A percentile compares a stretch with the other conserved stretches of the same genome.
Conservation (phyloP, 2,113 vertebrate genomes). For the Seriola dumerili region DNA sequence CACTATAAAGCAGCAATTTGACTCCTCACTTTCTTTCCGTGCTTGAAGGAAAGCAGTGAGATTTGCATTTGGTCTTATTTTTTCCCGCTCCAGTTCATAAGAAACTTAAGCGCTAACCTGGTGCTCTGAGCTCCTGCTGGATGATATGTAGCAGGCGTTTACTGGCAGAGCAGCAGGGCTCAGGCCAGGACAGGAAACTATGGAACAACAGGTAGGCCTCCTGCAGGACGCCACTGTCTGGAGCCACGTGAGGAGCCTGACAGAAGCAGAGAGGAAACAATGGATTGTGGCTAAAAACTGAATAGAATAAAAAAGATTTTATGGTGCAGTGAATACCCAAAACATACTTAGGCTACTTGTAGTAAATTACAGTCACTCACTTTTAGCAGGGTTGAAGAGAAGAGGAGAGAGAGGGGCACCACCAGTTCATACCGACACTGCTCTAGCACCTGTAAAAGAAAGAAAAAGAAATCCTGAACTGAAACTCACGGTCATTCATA, state of each 20-base stretch:
- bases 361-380: constrained; percentile 80
- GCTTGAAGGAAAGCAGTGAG: not conserved
- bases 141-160: constrained; percentile 88
- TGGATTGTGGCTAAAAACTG: no score
- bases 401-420: constrained; percentile 90
- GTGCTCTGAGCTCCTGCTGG: constrained; percentile 90
- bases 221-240: constrained; percentile 84
- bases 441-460: constrained; percentile 86
- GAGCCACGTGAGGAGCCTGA: constrained; percentile 89
- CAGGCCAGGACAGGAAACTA: constrained; percentile 92
- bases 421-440: constrained; percentile 90
- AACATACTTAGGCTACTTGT: not conserved
- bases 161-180: constrained; percentile 90
- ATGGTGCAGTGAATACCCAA: not conserved
- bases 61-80: not conserved
- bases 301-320: not conserved
- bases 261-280: not conserved
- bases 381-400: constrained; percentile 90
- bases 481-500: not conserved
- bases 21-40: not conserved
- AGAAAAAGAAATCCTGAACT: not conserved
- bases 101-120: constrained; percentile 85
- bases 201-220: constrained; percentile 89
- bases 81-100: fast-evolving
- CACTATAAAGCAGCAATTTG: not conserved